phyloP scores from a whole-genome alignment of 2,888 invertebrate species.

The Chirona hameri region DNA sequence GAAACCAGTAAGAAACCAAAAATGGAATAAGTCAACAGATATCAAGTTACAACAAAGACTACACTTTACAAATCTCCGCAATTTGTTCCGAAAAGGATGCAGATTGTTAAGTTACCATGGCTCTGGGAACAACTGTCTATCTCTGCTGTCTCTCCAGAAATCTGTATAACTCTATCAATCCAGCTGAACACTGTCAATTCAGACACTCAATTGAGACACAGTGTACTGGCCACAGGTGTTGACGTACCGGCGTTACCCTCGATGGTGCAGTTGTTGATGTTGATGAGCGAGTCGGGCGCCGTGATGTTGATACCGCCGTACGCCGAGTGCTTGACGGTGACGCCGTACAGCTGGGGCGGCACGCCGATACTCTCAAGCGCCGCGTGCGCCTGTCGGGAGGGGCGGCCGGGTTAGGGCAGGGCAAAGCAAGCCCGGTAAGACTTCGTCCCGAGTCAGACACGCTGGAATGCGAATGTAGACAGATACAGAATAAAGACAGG shows the following conservation, averaged over 20 bases:
- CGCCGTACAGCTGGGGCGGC: constrained; percentile 79
- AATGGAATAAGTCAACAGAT: background rate
- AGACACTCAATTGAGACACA: no score
- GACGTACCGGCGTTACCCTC: constrained; percentile 67
- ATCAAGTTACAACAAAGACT: no score
- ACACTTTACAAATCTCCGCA: background rate
- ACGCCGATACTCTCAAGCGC: constrained; percentile 83
- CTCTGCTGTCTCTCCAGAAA: no score
- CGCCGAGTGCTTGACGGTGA: constrained; percentile 80
- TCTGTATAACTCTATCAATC: no score
- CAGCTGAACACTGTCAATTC: no score
- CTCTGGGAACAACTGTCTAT: no score
- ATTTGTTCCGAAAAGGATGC: background rate
- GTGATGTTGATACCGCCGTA: constrained; percentile 91
- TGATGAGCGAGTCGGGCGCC: constrained; percentile 72
- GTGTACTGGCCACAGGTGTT: no score
- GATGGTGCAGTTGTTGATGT: constrained; percentile 75
- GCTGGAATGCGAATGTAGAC: constrained; percentile 63
- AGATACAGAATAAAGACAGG: constrained; percentile 55
- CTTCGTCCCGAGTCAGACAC: no score
- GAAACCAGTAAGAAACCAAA: background rate
- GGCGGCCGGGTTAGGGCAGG: background rate
- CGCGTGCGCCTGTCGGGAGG: constrained; percentile 46
- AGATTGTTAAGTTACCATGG: no score
- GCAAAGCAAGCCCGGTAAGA: background rate